Percentiles rank a stretch among this genome's conserved stretches.
Conservation (phyloP, 1,140 invertebrate genomes). For the Neoseiulus cucumeris region DNA sequence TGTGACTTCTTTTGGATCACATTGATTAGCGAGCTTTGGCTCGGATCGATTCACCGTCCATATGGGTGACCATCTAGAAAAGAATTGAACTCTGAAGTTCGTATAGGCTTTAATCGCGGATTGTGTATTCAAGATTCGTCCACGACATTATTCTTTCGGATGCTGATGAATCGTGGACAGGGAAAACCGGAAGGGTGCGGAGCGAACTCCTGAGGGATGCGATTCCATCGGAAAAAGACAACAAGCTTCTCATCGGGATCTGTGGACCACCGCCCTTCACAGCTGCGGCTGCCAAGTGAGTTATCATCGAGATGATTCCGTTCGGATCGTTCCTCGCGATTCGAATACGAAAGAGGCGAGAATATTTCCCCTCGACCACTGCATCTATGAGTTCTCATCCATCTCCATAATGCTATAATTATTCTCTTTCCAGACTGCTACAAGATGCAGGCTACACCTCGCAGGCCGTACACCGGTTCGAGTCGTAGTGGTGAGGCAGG, state of each 20-base stretch:
- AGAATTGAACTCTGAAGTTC: too few species aligned
- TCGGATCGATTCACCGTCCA: too few species aligned
- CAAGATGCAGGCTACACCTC: neutral
- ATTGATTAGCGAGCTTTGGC: too few species aligned
- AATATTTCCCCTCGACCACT: too few species aligned
- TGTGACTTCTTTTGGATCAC: too few species aligned
- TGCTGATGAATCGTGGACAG: neutral
- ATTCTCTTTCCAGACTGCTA: neutral
- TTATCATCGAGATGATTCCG: too few species aligned
- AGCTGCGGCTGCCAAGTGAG: neutral
- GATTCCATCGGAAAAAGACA: neutral
- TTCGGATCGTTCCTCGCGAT: too few species aligned
- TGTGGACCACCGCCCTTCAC: neutral
- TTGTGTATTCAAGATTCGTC: neutral
- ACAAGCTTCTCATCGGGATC: neutral
- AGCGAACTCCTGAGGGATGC: neutral
- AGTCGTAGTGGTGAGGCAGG: neutral
- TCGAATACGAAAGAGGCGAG: too few species aligned
- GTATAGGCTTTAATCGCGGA: too few species aligned
- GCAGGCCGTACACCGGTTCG: neutral
- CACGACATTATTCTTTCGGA: constrained; percentile 1
- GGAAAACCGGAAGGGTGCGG: neutral
- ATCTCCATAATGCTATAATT: neutral
- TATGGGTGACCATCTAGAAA: too few species aligned
- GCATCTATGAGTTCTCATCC: too few species aligned